phyloP scores from a whole-genome alignment of 2,113 vertebrate genomes.

The Numida meleagris region DNA sequence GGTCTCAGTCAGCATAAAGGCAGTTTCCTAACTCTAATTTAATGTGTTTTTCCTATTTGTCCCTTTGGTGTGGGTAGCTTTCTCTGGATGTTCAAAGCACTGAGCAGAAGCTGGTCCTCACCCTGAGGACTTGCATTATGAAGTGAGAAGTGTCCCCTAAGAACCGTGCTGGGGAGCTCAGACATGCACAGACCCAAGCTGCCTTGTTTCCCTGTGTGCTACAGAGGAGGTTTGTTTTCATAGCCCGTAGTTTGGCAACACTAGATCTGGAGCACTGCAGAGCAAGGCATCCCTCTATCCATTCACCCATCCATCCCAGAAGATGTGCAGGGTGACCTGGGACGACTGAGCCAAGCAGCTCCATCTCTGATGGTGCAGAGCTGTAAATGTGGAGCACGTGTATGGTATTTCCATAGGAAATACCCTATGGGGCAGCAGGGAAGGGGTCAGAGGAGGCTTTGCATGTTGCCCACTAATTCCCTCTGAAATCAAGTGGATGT shows the following conservation, averaged over 20 bases:
- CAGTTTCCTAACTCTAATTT: background rate
- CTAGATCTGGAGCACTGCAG: background rate
- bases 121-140: background rate
- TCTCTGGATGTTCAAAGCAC: background rate
- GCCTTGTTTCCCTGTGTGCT: background rate
- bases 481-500: background rate
- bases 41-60: background rate
- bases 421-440: background rate
- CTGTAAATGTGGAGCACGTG: background rate
- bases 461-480: rapidly evolving
- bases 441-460: background rate
- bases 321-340: rapidly evolving
- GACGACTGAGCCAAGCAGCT: background rate
- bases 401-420: background rate
- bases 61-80: background rate
- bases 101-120: rapidly evolving
- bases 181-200: background rate
- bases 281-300: background rate
- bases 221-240: background rate
- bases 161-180: background rate
- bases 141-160: background rate
- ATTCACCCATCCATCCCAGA: rapidly evolving
- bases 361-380: background rate
- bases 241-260: background rate
- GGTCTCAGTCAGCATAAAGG: background rate